Conservation (phyloP, 2,888 invertebrate genomes). For the Phrixothrix hirtus region DNA sequence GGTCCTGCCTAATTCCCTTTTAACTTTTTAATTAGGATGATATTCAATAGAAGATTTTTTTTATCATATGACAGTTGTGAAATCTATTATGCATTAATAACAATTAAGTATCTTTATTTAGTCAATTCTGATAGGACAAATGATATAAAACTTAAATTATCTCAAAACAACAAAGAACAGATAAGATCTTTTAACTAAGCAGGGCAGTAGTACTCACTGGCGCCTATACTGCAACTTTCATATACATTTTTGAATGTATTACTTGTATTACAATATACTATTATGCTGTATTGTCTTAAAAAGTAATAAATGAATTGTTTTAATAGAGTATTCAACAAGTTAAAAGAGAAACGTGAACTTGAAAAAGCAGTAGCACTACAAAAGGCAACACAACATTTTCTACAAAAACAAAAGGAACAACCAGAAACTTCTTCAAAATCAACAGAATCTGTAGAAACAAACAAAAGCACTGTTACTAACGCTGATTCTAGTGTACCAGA, state of each 20-base stretch:
- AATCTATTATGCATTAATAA: too few relatives aligned
- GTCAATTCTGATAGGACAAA: background rate
- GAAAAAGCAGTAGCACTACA: conserved; percentile 36
- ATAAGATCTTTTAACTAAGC: too few relatives aligned
- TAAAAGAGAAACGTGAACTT: conserved; percentile 46
- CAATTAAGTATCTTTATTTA: too few relatives aligned
- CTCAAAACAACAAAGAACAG: too few relatives aligned
- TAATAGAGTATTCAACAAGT: conserved; percentile 48
- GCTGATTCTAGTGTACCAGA: conserved; percentile 20
- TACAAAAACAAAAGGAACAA: conserved; percentile 32
- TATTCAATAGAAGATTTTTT: too few relatives aligned
- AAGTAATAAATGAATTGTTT: background rate
- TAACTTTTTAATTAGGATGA: too few relatives aligned
- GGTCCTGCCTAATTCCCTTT: too few relatives aligned
- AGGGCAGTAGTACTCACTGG: too few relatives aligned
- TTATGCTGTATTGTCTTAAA: background rate
- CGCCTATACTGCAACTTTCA: background rate
- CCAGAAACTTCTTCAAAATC: conserved; percentile 22
- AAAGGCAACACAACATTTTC: conserved; percentile 31
- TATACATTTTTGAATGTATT: background rate
- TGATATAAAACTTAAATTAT: background rate
- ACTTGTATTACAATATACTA: background rate
- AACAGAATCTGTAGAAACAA: conserved; percentile 1
- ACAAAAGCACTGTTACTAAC: conserved; percentile 11
- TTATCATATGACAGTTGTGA: too few relatives aligned